phyloP scores from a whole-genome alignment of 2,888 invertebrate genomes.

The Malacosoma neustria region DNA sequence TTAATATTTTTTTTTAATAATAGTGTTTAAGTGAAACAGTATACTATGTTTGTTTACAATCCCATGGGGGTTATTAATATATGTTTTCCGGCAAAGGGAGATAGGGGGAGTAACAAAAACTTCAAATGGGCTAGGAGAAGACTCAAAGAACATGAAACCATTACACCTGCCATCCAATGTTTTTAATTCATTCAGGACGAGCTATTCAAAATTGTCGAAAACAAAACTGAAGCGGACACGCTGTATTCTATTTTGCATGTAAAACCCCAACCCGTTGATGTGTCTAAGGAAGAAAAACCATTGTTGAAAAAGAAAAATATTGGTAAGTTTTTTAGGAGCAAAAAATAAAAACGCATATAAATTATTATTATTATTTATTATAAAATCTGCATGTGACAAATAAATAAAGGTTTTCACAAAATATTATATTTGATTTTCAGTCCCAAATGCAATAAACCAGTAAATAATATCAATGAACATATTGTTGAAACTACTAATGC shows the following conservation, averaged over 20 bases:
- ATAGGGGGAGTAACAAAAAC: too few relatives aligned
- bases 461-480: not conserved
- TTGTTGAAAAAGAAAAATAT: conserved; percentile 45
- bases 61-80: too few relatives aligned
- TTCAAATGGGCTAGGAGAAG: too few relatives aligned
- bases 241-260: conserved; percentile 83
- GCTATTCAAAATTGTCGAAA: conserved; percentile 81
- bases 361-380: conserved; percentile 14
- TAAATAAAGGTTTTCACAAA: not conserved
- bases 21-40: too few relatives aligned
- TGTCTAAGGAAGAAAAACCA: conserved; percentile 40
- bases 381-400: not conserved
- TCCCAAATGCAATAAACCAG: not conserved
- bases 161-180: too few relatives aligned
- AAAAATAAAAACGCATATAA: conserved; percentile 25
- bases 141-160: too few relatives aligned
- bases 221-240: conserved; percentile 79
- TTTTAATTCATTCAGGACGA: conserved; percentile 71
- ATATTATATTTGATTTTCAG: not conserved
- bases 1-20: too few relatives aligned
- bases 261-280: conserved; percentile 73
- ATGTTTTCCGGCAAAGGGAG: too few relatives aligned
- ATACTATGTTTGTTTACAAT: too few relatives aligned
- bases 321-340: conserved; percentile 40
- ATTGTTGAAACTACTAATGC: conserved; percentile 17